phyloP scores from a whole-genome alignment of 2,888 invertebrate species.

The Bibio marci region DNA sequence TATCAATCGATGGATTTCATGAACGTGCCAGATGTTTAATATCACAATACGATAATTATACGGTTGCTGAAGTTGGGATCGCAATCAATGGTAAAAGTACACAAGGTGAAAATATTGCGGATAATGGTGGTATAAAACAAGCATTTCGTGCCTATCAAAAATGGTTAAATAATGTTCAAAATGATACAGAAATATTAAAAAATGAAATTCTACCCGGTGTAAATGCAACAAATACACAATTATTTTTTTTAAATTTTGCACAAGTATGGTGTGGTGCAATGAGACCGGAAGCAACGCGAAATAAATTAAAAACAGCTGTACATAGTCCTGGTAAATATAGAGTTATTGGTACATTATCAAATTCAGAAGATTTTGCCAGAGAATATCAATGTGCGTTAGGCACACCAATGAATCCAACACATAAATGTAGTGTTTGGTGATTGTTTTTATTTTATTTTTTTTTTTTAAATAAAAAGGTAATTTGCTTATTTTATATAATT shows the following conservation, averaged over 20 bases:
- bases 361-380: constrained; percentile 56
- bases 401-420: constrained; percentile 61
- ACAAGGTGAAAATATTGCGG: constrained; percentile 84
- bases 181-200: constrained; percentile 20
- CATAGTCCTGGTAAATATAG: constrained; percentile 71
- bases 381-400: constrained; percentile 53
- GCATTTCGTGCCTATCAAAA: constrained; percentile 73
- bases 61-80: constrained; percentile 61
- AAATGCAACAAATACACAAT: constrained; percentile 58
- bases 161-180: constrained; percentile 48
- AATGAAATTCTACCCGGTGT: constrained; percentile 50
- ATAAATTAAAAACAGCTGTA: constrained; percentile 64
- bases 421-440: constrained; percentile 66
- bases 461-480: too few relatives aligned
- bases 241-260: constrained; percentile 84
- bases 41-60: constrained; percentile 72
- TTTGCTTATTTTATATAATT: too few relatives aligned
- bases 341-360: constrained; percentile 62
- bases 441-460: too few relatives aligned
- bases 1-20: constrained; percentile 56
- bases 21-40: constrained; percentile 62
- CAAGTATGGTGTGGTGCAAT: constrained; percentile 73
- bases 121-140: constrained; percentile 89
- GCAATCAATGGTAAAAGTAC: constrained; percentile 63
- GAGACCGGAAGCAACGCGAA: constrained; percentile 62